Evolutionary conservation across 2,113 vertebrate species (phyloP).

Genomic region (Equus quagga): DNA sequence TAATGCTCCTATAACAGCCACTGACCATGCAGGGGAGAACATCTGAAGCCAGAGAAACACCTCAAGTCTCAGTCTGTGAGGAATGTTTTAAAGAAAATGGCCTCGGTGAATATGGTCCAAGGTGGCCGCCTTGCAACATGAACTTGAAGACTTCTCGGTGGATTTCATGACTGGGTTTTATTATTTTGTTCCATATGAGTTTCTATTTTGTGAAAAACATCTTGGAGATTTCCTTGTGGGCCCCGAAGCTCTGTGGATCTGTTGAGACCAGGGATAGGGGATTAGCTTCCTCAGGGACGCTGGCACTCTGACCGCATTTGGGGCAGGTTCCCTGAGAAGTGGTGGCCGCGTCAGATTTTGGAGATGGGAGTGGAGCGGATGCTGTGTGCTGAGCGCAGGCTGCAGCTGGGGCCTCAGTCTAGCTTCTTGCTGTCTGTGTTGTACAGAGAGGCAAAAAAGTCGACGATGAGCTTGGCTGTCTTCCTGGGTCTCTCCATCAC

Average conservation of each 20-base stretch:
- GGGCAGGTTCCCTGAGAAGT: slow-evolving; percentile 89
- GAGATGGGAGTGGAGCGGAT: slow-evolving; percentile 62
- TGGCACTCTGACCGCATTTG: slow-evolving; percentile 74
- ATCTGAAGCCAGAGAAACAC: slow-evolving; percentile 74
- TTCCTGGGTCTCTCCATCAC: slow-evolving; percentile 95
- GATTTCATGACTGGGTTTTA: slow-evolving; percentile 65
- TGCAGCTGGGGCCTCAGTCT: slow-evolving; percentile 76
- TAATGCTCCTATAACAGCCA: slow-evolving; percentile 72
- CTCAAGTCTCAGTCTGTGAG: slow-evolving; percentile 48
- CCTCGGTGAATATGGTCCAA: slow-evolving; percentile 46
- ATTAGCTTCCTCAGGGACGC: slow-evolving; percentile 86
- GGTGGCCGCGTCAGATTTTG: slow-evolving; percentile 74
- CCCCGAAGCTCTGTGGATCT: slow-evolving; percentile 72
- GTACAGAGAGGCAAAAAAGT: slow-evolving; percentile 91
- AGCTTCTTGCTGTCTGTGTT: slow-evolving; percentile 91
- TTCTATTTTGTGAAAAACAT: slow-evolving; percentile 79
- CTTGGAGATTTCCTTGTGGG: slow-evolving; percentile 73
- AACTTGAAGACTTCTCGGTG: slow-evolving; percentile 68
- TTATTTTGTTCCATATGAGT: slow-evolving; percentile 70
- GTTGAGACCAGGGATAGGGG: slow-evolving; percentile 67
- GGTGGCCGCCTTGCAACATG: slow-evolving; percentile 20
- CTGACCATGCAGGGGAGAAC: slow-evolving; percentile 80
- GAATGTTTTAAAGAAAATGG: slow-evolving; percentile 72
- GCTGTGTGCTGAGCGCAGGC: neutral
- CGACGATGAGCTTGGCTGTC: slow-evolving; percentile 91